Conservation (phyloP, 1,140 invertebrate species). For the Halesus radiatus region DNA sequence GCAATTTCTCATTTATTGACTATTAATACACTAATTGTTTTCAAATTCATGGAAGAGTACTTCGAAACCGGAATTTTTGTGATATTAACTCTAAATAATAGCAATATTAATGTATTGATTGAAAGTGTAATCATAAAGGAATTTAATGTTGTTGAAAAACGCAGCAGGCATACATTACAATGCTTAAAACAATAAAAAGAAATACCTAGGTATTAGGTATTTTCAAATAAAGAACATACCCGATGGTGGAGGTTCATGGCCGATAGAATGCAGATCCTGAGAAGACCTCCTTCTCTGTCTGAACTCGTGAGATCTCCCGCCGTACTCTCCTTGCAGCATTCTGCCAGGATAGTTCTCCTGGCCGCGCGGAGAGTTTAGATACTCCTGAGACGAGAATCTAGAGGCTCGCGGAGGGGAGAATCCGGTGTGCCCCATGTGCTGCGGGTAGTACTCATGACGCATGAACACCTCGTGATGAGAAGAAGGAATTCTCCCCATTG, state of each 20-base stretch:
- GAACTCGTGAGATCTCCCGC: constrained; percentile 60
- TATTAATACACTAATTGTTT: too few species aligned
- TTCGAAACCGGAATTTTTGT: too few species aligned
- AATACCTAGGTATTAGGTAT: too few species aligned
- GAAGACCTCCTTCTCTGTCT: constrained; percentile 66
- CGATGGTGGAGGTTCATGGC: constrained; percentile 64
- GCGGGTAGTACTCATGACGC: constrained; percentile 65
- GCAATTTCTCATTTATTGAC: too few species aligned
- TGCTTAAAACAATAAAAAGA: too few species aligned
- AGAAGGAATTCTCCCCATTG: constrained; percentile 60
- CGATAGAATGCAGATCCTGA: constrained; percentile 68
- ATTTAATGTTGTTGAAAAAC: too few species aligned
- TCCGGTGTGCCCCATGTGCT: constrained; percentile 63
- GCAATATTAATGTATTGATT: too few species aligned
- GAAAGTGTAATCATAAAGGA: too few species aligned
- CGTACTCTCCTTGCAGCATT: constrained; percentile 61
- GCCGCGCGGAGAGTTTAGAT: constrained; percentile 65
- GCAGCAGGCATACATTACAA: too few species aligned
- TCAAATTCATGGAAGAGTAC: too few species aligned
- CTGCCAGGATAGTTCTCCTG: constrained; percentile 49
- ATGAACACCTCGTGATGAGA: constrained; percentile 67
- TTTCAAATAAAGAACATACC: constrained; percentile 59
- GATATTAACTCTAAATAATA: too few species aligned
- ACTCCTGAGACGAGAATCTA: constrained; percentile 69
- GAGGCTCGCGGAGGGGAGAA: constrained; percentile 66